Percentiles rank a stretch among this genome's conserved stretches.
Conservation (phyloP, 2,888 invertebrate species). For the Dyspetes luteomarginatus region DNA sequence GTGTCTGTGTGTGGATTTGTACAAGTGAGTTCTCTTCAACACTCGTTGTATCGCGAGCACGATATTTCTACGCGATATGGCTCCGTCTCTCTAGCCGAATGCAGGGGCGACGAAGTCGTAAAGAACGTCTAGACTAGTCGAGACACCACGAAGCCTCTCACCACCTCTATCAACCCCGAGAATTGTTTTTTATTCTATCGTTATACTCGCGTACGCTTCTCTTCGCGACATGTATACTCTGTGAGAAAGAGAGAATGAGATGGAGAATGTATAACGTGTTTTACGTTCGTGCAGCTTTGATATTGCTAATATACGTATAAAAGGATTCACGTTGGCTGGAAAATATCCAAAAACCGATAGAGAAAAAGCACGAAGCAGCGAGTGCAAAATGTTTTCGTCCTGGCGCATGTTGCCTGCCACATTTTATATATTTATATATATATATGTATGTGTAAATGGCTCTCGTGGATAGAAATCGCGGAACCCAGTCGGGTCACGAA, state of each 20-base stretch:
- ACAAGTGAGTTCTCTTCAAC: conserved; percentile 20
- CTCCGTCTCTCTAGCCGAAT: neutral
- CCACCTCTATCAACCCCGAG: conserved; percentile 40
- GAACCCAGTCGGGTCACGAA: conserved; percentile 45
- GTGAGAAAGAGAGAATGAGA: neutral
- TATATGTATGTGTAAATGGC: too few species aligned
- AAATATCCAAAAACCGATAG: neutral
- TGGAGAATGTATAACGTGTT: conserved; percentile 8
- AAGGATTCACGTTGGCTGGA: conserved; percentile 14
- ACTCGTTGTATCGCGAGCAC: conserved; percentile 48
- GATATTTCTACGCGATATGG: conserved; percentile 50
- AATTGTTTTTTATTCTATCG: conserved; percentile 16
- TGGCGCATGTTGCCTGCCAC: neutral
- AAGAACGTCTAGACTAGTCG: conserved; percentile 65
- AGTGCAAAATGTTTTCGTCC: conserved; percentile 48
- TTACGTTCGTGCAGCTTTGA: conserved; percentile 36
- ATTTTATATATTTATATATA: too few species aligned
- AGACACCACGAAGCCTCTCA: conserved; percentile 63
- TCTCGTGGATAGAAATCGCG: conserved; percentile 36
- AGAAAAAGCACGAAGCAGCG: conserved; percentile 11
- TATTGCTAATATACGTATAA: conserved; percentile 13
- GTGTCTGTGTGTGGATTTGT: neutral
- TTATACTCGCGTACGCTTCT: conserved; percentile 8
- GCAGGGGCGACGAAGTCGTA: conserved; percentile 60
- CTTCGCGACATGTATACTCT: conserved; percentile 10